Base-by-base conservation (phyloP, 2,797 vertebrate species). In the Knipowitschia caucasica region DNA sequence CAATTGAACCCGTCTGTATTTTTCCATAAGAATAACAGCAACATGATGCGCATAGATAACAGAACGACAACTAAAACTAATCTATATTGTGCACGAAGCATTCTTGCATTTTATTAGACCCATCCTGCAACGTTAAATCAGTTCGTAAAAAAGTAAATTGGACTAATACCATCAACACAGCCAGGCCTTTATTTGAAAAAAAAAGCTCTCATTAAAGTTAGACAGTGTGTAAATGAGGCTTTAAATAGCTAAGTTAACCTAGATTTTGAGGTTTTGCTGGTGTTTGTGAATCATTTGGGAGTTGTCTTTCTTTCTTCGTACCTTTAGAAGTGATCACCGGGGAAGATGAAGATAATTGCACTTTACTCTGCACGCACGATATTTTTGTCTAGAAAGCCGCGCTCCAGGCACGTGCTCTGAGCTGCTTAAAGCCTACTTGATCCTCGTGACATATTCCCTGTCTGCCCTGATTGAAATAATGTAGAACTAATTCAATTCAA, bases 401-500 rank as follows among this genome's bases (percentile, higher is more conserved):
- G 42, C 47, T 57, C 58, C 1, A 44, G 59, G 75, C 67, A 40
- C 35, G 49, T 55, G 50, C 54, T 68, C 34, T 75, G 47, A 63
- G 56, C 66, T 59, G 38, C 49, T 60, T 67, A 78, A 65, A 52
- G 57, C 61, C 59, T 45, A 24, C 42, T 44, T 67, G 62, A 62
- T 66, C 57, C 62, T 64, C 53, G 2, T 59, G 68, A 44, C 67
- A 76, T 71, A 80, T 71, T 66, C 64, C 57, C 73, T 50, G 45
- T 53, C 25, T 53, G 29, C 53, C 47, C 57, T 78, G 74, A 84
- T 86, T 82, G 78, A 78, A 80, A 59, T 56, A 30, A 49, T 14
- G 26, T 78, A 55, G 67, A 70, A 74, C 58, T 38, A 61, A 73
- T 62, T 61, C n/a, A n/a, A n/a, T n/a, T n/a, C n/a, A n/a, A n/a